Percentiles rank a stretch among this genome's conserved stretches.
These are phyloP conservation scores for Elephas maximus DNA, from an alignment of 2,113 vertebrate genomes.

Conservation along the genomic window DNA sequence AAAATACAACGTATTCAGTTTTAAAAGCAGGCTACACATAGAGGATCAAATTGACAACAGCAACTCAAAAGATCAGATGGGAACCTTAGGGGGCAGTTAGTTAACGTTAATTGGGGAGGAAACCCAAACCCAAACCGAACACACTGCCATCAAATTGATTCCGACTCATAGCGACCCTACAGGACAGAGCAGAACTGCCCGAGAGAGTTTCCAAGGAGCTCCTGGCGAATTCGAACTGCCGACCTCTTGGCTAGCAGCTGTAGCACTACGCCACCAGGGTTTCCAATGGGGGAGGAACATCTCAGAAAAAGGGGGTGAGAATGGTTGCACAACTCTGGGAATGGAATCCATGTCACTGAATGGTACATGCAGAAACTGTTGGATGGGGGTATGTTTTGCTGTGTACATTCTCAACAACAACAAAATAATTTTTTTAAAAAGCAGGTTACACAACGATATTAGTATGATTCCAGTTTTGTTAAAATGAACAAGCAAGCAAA, in stretches of 20 bases:
- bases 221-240: too few species aligned
- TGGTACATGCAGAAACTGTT: neutral
- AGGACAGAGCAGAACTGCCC: too few species aligned
- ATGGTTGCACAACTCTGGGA: neutral
- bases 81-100: neutral
- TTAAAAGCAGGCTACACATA: conserved; percentile 20
- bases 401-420: neutral
- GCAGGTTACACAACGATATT: conserved; percentile 30
- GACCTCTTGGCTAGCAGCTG: too few species aligned
- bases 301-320: neutral
- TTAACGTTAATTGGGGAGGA: neutral
- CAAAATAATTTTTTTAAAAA: neutral
- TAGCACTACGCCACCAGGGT: too few species aligned
- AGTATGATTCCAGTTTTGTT: conserved; percentile 13
- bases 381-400: neutral
- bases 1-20: neutral
- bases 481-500: conserved; percentile 38
- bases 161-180: too few species aligned
- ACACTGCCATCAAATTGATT: too few species aligned
- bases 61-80: neutral
- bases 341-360: neutral
- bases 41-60: neutral
- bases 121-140: too few species aligned
- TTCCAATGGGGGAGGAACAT: neutral
- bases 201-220: too few species aligned